A percentile compares a stretch with the other conserved stretches of the same genome.
These are phyloP conservation scores for Tineola bisselliella DNA, from an alignment of 2,888 invertebrate species.

Conservation along the genomic window DNA sequence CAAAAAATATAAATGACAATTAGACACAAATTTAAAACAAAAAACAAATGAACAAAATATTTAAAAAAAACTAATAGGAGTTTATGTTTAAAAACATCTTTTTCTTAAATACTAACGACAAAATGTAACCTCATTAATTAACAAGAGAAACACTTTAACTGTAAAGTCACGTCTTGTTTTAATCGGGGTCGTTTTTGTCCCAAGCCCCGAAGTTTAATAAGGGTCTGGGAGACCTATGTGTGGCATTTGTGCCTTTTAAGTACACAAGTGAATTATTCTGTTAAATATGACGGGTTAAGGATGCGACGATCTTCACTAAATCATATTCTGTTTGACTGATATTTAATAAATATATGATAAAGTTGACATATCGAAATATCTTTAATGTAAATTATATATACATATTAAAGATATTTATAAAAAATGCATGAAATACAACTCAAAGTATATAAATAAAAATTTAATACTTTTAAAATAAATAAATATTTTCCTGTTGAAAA, in stretches of 20 bases:
- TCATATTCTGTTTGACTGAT: neutral
- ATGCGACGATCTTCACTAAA: neutral
- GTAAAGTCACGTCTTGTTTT: conserved; percentile 6
- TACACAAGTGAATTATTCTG: neutral
- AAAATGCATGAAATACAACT: neutral
- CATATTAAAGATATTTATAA: neutral
- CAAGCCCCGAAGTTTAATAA: neutral
- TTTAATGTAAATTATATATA: neutral
- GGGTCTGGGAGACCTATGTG: conserved; percentile 1
- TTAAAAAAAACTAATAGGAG: too few species aligned
- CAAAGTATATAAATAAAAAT: neutral
- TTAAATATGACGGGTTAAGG: neutral
- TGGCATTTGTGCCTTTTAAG: neutral
- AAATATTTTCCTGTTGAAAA: neutral
- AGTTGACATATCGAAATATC: too few species aligned
- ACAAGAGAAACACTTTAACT: neutral
- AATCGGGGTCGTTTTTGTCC: conserved; percentile 1
- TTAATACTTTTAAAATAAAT: neutral
- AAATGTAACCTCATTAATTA: neutral
- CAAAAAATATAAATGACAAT: too few species aligned
- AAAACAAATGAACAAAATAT: too few species aligned
- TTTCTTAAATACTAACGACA: neutral
- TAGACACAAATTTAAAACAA: too few species aligned
- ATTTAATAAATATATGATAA: too few species aligned
- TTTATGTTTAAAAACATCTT: neutral